Conservation (phyloP, 2,888 invertebrate species). For the Atethmia centrago region DNA sequence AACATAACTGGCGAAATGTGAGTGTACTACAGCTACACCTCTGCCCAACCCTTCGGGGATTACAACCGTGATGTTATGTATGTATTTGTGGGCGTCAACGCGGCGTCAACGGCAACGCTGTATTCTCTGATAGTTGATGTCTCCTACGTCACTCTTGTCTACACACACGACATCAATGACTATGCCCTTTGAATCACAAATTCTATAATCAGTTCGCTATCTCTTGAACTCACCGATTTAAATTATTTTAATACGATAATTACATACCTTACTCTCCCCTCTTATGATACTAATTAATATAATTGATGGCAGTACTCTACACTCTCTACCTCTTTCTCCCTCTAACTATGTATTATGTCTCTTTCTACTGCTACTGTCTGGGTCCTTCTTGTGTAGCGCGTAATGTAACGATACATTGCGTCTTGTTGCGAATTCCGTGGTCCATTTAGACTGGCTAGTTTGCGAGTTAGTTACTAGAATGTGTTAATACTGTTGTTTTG, state of each 20-base stretch:
- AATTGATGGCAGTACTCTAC: constrained; percentile 56
- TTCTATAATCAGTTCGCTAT: constrained; percentile 11
- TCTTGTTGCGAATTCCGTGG: constrained; percentile 59
- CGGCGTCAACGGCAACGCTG: no score
- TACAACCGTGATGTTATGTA: no score
- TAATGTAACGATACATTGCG: constrained; percentile 66
- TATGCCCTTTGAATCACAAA: constrained; percentile 6
- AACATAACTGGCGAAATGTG: no score
- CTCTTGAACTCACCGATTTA: constrained; percentile 12
- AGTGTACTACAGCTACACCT: no score
- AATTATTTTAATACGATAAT: constrained; percentile 31
- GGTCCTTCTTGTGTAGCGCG: constrained; percentile 44
- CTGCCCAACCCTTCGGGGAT: no score
- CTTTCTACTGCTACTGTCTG: constrained; percentile 24
- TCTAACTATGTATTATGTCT: neutral
- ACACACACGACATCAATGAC: no score
- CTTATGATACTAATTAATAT: constrained; percentile 54
- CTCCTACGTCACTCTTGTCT: neutral
- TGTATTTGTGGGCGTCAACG: no score
- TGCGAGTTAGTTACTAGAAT: constrained; percentile 7
- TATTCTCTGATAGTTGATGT: no score
- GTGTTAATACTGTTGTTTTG: neutral
- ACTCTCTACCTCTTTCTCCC: constrained; percentile 13
- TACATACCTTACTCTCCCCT: neutral
- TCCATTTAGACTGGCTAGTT: constrained; percentile 47